phyloP scores from a whole-genome alignment of 2,888 invertebrate species.

The Campoletis raptor region DNA sequence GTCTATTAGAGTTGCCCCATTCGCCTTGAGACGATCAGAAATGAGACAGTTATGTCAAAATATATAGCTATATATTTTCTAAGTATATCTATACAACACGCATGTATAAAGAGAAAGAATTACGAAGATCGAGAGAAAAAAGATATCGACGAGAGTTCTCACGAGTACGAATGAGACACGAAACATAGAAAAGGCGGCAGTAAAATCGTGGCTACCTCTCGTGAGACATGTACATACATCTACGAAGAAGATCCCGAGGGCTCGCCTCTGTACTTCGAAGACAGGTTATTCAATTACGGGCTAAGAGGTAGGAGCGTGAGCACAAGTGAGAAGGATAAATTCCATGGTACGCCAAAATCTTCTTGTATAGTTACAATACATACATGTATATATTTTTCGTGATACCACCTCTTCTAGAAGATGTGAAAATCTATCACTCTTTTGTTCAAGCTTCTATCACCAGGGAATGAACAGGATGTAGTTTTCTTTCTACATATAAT shows the following conservation, averaged over 20 bases:
- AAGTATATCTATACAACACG: background rate
- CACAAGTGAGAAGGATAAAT: slow-evolving; percentile 69
- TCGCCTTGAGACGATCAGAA: slow-evolving; percentile 51
- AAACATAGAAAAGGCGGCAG: slow-evolving; percentile 68
- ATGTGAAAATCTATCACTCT: background rate
- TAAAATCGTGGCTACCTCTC: slow-evolving; percentile 69
- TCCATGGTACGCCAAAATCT: slow-evolving; percentile 47
- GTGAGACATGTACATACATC: slow-evolving; percentile 57
- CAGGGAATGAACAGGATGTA: slow-evolving; percentile 48
- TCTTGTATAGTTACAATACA: slow-evolving; percentile 12
- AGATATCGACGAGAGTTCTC: slow-evolving; percentile 51
- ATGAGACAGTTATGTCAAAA: slow-evolving; percentile 41
- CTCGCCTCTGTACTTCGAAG: slow-evolving; percentile 73
- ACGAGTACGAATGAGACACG: slow-evolving; percentile 69
- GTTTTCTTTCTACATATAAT: background rate
- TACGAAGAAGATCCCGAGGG: slow-evolving; percentile 73
- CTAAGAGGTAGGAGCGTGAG: slow-evolving; percentile 77
- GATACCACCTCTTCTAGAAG: background rate
- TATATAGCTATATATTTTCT: slow-evolving; percentile 13
- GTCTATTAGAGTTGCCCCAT: slow-evolving; percentile 50
- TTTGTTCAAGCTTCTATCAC: slow-evolving; percentile 7
- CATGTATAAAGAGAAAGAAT: slow-evolving; percentile 39
- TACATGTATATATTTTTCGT: background rate
- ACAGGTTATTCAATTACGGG: slow-evolving; percentile 82
- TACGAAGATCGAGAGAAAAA: slow-evolving; percentile 65